Percentiles rank a stretch among this genome's conserved stretches.
Evolutionary conservation across 2,888 invertebrate genomes (phyloP).

Genomic region (Nipponacmea schrenckii): DNA sequence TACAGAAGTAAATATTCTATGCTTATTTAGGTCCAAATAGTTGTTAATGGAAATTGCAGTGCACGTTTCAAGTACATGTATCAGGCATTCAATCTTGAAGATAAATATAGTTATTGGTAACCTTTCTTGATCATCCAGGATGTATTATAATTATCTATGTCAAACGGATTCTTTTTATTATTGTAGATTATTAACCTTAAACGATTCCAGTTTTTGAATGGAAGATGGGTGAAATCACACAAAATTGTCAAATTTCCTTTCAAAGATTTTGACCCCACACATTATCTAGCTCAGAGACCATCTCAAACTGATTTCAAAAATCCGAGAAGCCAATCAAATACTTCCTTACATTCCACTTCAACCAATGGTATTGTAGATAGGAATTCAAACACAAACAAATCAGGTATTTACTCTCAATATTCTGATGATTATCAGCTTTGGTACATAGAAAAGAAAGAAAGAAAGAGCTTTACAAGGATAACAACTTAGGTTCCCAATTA

Average conservation of each 20-base stretch:
- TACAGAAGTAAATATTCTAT: too few species aligned
- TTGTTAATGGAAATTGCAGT: too few species aligned
- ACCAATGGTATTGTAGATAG: conserved; percentile 12
- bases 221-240: conserved; percentile 93
- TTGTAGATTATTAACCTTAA: conserved; percentile 88
- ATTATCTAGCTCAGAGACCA: conserved; percentile 76
- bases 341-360: conserved; percentile 17
- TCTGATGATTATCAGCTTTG: not conserved
- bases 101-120: too few species aligned
- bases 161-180: not conserved
- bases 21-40: too few species aligned
- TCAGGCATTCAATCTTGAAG: too few species aligned
- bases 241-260: conserved; percentile 91
- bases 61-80: too few species aligned
- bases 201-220: conserved; percentile 89
- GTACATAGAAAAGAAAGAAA: not conserved
- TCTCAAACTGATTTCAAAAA: conserved; percentile 14
- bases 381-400: not conserved
- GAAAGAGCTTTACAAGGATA: too few species aligned
- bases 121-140: too few species aligned
- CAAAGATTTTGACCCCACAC: conserved; percentile 86
- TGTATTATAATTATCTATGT: too few species aligned
- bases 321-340: conserved; percentile 1
- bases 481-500: too few species aligned
- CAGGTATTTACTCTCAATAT: not conserved